A percentile compares a stretch with the other conserved stretches of the same genome.
Conservation (phyloP, 2,888 invertebrate species). For the Nebria salina region DNA sequence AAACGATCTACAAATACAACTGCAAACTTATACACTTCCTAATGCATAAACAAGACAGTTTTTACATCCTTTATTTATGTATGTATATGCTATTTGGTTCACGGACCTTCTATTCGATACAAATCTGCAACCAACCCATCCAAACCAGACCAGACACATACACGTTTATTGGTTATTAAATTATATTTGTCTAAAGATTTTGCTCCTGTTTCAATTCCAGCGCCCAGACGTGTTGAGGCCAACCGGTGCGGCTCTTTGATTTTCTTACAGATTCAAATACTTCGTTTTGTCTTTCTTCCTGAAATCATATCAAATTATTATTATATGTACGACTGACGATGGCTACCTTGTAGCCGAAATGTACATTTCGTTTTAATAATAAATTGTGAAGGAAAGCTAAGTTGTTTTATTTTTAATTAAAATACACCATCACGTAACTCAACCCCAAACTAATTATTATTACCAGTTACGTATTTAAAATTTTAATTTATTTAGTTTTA, state of each 20-base stretch:
- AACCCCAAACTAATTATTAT: too few relatives aligned
- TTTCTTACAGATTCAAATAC: slow-evolving; percentile 55
- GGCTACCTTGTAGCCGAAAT: too few relatives aligned
- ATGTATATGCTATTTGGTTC: slow-evolving; percentile 10
- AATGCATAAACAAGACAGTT: background rate
- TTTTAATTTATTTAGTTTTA: too few relatives aligned
- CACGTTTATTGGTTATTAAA: background rate
- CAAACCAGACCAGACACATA: background rate
- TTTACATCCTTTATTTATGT: slow-evolving; percentile 16
- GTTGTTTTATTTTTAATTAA: too few relatives aligned
- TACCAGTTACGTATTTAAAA: too few relatives aligned
- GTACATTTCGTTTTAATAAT: too few relatives aligned
- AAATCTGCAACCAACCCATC: background rate
- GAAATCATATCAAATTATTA: background rate
- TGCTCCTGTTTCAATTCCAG: slow-evolving; percentile 81
- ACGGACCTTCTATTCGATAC: slow-evolving; percentile 2
- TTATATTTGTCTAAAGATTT: slow-evolving; percentile 38
- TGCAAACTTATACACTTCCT: slow-evolving; percentile 26
- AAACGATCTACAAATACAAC: slow-evolving; percentile 21
- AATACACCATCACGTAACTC: too few relatives aligned
- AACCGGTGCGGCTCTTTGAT: slow-evolving; percentile 90
- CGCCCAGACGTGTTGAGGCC: slow-evolving; percentile 98
- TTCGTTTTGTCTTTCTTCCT: slow-evolving; percentile 5
- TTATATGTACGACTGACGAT: too few relatives aligned
- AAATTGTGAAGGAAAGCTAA: too few relatives aligned